Conservation (phyloP, 2,113 vertebrate genomes). For the Gallinago jamesoni region DNA sequence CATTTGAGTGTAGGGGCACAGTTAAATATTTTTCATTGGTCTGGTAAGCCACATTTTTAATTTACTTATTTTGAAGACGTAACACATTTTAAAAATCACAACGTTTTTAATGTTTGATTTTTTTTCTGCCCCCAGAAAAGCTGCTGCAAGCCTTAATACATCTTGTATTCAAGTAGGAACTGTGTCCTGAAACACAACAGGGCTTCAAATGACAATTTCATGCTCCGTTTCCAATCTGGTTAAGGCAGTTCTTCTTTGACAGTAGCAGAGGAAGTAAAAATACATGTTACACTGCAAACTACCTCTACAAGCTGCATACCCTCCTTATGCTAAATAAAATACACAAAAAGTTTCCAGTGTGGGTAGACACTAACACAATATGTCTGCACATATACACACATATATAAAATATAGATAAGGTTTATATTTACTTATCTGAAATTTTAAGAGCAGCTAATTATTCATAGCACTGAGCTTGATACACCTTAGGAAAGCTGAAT, state of each 20-base stretch:
- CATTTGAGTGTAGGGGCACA: neutral
- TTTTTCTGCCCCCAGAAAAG: neutral
- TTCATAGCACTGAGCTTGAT: rapidly evolving
- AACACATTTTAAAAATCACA: neutral
- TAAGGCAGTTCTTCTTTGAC: neutral
- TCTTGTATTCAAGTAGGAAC: neutral
- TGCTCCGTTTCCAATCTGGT: neutral
- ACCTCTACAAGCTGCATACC: neutral
- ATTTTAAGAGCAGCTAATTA: neutral
- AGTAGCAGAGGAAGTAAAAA: neutral
- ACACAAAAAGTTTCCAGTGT: neutral
- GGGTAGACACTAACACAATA: neutral
- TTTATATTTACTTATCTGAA: neutral
- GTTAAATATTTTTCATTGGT: neutral
- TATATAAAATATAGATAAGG: neutral
- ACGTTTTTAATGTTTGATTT: neutral
- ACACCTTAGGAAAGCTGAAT: neutral
- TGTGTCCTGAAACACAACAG: neutral
- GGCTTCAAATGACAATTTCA: neutral
- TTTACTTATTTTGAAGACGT: neutral
- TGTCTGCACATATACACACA: neutral
- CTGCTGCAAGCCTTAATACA: neutral
- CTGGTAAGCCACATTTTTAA: neutral
- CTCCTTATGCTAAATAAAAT: neutral
- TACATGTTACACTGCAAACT: neutral